These are phyloP conservation scores for Campoplex nolae DNA, from an alignment of 2,888 invertebrate species.

Conservation along the genomic window DNA sequence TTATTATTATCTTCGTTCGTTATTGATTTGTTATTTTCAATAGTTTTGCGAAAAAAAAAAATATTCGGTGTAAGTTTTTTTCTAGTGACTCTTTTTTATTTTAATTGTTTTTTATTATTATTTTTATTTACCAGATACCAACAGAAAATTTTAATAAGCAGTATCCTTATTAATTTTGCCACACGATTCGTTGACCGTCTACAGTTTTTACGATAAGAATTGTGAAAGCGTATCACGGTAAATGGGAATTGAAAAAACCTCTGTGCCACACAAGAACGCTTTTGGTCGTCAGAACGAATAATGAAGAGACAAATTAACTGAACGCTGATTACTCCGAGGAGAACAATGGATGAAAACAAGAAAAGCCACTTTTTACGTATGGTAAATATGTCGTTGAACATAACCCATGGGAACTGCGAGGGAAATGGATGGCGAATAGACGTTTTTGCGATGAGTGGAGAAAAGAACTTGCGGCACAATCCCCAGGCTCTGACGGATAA, in stretches of 20 bases:
- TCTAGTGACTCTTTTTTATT: too few species aligned
- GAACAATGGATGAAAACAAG: conserved; percentile 42
- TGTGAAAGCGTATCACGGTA: neutral
- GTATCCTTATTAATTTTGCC: neutral
- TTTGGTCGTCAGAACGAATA: neutral
- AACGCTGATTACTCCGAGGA: conserved; percentile 12
- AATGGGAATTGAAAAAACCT: neutral
- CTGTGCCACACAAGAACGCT: too few species aligned
- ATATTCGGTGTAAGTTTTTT: too few species aligned
- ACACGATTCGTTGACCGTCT: neutral
- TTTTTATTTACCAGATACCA: too few species aligned
- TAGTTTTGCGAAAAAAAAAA: neutral
- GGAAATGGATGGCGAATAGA: conserved; percentile 12
- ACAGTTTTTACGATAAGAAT: neutral
- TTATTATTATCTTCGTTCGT: neutral
- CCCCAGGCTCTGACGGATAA: neutral
- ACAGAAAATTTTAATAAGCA: neutral
- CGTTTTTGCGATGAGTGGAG: neutral
- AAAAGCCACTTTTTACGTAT: conserved; percentile 41
- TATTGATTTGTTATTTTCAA: neutral
- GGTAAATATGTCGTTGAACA: conserved; percentile 50
- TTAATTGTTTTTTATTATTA: too few species aligned
- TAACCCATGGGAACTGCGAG: conserved; percentile 45
- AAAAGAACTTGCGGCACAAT: neutral
- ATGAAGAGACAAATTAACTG: neutral